Evolutionary conservation across 2,113 vertebrate species (phyloP).

Genomic region (Dromaius novaehollandiae): DNA sequence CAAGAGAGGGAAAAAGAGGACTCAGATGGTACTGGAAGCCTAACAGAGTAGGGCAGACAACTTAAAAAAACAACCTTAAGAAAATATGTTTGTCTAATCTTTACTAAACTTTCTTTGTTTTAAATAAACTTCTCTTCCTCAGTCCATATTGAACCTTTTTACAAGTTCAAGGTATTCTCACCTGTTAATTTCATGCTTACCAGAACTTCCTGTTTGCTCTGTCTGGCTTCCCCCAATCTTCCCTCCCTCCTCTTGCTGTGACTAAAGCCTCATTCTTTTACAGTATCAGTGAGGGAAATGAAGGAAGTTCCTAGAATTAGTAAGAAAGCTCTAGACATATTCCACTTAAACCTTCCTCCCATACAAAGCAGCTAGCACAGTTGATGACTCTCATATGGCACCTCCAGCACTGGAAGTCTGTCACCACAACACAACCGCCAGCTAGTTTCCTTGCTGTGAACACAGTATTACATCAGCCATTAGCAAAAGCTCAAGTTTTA

Average conservation of each 20-base stretch:
- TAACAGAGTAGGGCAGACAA: not conserved
- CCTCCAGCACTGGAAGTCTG: not conserved
- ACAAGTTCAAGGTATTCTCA: not conserved
- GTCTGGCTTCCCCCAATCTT: not conserved
- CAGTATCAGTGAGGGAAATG: not conserved
- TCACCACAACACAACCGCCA: not conserved
- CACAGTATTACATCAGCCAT: not conserved
- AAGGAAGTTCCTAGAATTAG: not conserved
- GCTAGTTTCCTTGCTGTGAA: not conserved
- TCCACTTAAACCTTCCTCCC: not conserved
- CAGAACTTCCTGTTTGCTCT: not conserved
- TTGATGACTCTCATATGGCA: not conserved
- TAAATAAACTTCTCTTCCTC: not conserved
- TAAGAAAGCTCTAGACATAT: not conserved
- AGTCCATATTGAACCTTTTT: not conserved
- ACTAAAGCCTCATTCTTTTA: not conserved
- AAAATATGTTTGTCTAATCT: not conserved
- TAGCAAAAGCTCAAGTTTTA: not conserved
- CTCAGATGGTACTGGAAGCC: not conserved
- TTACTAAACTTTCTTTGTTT: not conserved
- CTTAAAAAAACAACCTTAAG: not conserved
- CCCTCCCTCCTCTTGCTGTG: not conserved
- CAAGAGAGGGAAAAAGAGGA: not conserved
- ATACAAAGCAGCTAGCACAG: not conserved
- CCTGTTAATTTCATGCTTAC: not conserved